A percentile compares a stretch with the other conserved stretches of the same genome.
Conservation (phyloP, 1,140 invertebrate species). For the Tetranychus urticae region DNA sequence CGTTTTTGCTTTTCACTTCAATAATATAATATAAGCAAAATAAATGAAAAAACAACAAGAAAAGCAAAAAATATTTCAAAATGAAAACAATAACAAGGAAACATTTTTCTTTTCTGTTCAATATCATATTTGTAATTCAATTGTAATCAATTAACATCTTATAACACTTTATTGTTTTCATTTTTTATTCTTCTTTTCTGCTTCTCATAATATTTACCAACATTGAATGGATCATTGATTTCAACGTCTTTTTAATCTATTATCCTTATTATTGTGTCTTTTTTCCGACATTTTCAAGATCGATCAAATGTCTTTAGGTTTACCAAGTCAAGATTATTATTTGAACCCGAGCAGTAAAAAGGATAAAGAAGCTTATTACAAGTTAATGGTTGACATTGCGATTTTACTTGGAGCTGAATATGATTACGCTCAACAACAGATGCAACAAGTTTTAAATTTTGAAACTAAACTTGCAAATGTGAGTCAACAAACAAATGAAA, state of each 20-base stretch:
- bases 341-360: constrained; percentile 24
- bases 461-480: constrained; percentile 51
- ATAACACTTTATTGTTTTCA: no score
- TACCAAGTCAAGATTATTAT: constrained; percentile 65
- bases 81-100: no score
- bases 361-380: constrained; percentile 43
- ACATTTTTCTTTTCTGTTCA: no score
- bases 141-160: no score
- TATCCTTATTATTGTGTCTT: constrained; percentile 35
- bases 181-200: no score
- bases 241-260: no score
- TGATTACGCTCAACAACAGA: constrained; percentile 27
- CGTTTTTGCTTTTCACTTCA: no score
- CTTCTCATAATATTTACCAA: no score
- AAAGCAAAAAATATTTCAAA: no score
- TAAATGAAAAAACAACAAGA: no score
- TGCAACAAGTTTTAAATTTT: constrained; percentile 49
- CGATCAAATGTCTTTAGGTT: constrained; percentile 60
- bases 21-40: no score
- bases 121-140: no score
- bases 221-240: neutral
- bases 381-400: constrained; percentile 37
- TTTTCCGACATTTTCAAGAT: constrained; percentile 28
- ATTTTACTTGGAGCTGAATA: constrained; percentile 26
- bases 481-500: constrained; percentile 7